phyloP scores from a whole-genome alignment of 1,140 invertebrate genomes.

The Drosophila pruinosa region DNA sequence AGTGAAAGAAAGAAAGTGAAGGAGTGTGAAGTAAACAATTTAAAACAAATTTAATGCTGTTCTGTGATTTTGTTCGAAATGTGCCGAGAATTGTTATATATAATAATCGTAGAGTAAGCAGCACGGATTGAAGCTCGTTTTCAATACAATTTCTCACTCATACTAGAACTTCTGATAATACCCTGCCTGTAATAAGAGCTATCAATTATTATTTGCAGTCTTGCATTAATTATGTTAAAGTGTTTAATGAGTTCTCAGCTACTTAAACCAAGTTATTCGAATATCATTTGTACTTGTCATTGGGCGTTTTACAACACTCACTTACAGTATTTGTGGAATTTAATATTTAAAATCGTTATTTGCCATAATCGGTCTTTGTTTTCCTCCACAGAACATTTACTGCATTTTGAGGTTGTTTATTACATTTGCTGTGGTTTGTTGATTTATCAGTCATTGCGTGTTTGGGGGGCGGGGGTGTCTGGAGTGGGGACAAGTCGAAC shows the following conservation, averaged over 20 bases:
- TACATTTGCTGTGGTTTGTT: conserved; percentile 25
- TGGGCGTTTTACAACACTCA: neutral
- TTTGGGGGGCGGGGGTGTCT: neutral
- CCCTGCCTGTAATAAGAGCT: no score
- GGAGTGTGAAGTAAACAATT: no score
- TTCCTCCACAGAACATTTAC: neutral
- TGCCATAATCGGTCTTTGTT: neutral
- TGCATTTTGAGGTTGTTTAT: conserved; percentile 22
- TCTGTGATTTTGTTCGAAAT: no score
- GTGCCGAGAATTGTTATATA: no score
- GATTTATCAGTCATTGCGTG: neutral
- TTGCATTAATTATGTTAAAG: neutral
- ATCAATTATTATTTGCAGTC: no score
- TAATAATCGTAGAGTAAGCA: no score
- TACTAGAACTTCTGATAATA: no score
- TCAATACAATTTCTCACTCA: no score
- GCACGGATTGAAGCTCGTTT: no score
- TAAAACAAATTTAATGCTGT: no score
- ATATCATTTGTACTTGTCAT: neutral
- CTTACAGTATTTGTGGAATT: conserved; percentile 20
- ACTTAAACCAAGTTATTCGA: no score
- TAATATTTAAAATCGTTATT: conserved; percentile 1
- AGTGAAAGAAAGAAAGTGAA: no score
- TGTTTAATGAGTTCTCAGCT: neutral
- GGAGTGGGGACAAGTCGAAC: neutral